Percentiles rank a stretch among this genome's conserved stretches.
These are phyloP conservation scores for Carassius gibelio DNA, from an alignment of 2,113 vertebrate species.

Conservation along the genomic window DNA sequence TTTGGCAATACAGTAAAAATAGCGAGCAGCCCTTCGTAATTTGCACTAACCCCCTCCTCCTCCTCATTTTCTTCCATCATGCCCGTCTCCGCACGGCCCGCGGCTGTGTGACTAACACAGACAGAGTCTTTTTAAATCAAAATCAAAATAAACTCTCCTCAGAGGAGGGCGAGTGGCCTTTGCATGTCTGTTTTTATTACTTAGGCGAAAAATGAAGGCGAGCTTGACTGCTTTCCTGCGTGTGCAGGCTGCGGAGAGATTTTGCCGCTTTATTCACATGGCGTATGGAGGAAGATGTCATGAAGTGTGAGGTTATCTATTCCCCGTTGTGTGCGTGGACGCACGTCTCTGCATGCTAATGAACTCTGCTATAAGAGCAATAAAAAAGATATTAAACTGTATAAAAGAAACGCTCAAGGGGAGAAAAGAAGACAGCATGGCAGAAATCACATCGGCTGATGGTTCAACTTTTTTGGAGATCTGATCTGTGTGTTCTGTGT, in stretches of 20 bases:
- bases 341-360: slow-evolving; percentile 33
- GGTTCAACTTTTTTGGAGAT: not conserved
- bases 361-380: slow-evolving; percentile 34
- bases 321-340: not conserved
- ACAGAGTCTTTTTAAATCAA: slow-evolving; percentile 49
- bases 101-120: slow-evolving; percentile 42
- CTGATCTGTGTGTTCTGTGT: not conserved
- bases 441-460: not conserved
- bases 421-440: not conserved
- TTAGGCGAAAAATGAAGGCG: not conserved
- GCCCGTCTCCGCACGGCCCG: not conserved
- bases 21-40: not conserved
- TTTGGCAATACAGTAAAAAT: slow-evolving; percentile 46
- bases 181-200: slow-evolving; percentile 52
- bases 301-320: slow-evolving; percentile 41
- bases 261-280: not conserved
- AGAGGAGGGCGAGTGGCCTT: slow-evolving; percentile 41
- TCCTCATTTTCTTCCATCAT: not conserved
- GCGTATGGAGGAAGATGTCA: slow-evolving; percentile 33
- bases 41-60: not conserved
- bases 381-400: slow-evolving; percentile 33
- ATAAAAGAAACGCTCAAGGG: slow-evolving; percentile 19
- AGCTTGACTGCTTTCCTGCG: not conserved
- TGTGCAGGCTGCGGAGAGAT: slow-evolving; percentile 7
- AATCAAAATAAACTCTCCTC: slow-evolving; percentile 43